phyloP scores from a whole-genome alignment of 2,888 invertebrate genomes.

The Tribolium freemani region DNA sequence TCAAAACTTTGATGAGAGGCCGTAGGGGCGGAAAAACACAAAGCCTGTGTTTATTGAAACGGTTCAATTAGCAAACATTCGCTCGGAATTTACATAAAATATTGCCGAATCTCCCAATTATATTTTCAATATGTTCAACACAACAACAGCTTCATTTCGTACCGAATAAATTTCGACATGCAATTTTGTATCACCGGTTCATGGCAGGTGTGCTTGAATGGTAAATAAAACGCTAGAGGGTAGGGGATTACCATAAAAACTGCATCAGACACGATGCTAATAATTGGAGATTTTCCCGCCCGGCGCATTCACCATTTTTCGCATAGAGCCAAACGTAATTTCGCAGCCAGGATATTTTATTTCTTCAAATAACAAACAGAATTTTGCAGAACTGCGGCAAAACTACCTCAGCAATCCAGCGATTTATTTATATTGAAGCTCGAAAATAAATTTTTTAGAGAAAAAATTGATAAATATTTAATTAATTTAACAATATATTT shows the following conservation, averaged over 20 bases:
- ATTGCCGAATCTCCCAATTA: slow-evolving; percentile 13
- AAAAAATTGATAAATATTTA: too few relatives aligned
- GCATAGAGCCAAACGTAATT: background rate
- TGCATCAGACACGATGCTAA: background rate
- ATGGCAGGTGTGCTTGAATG: slow-evolving; percentile 5
- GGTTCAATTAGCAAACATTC: background rate
- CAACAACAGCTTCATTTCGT: background rate
- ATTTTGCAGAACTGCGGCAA: too few relatives aligned
- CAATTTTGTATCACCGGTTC: background rate
- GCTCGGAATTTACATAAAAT: background rate
- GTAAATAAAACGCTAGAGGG: background rate
- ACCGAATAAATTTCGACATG: background rate
- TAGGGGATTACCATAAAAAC: slow-evolving; percentile 3
- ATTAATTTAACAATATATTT: too few relatives aligned
- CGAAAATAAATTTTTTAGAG: too few relatives aligned
- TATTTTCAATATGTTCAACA: slow-evolving; percentile 11
- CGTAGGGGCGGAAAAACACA: background rate
- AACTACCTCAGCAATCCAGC: too few relatives aligned
- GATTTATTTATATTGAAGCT: too few relatives aligned
- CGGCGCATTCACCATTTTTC: slow-evolving; percentile 7
- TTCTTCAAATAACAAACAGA: too few relatives aligned
- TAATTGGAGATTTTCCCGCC: background rate
- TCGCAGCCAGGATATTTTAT: too few relatives aligned
- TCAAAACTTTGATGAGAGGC: slow-evolving; percentile 14
- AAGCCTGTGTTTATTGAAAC: slow-evolving; percentile 1